These are phyloP conservation scores for Sinocyclocheilus anshuiensis DNA, from an alignment of 2,113 vertebrate species.

Conservation along the genomic window DNA sequence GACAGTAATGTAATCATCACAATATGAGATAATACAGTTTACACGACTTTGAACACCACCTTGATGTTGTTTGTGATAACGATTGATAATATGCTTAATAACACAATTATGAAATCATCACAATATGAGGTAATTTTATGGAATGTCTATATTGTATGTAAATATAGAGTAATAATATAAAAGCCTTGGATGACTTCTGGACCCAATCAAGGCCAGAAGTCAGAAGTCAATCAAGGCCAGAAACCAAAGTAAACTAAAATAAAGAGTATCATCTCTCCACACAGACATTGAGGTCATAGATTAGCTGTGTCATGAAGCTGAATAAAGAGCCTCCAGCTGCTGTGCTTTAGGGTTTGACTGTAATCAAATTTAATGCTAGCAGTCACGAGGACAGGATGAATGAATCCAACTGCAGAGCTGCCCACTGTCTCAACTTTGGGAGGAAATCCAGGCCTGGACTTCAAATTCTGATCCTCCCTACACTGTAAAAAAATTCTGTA, in stretches of 20 bases:
- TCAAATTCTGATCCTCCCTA: not conserved
- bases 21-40: not conserved
- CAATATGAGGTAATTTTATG: not conserved
- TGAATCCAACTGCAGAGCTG: not conserved
- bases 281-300: not conserved
- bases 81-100: not conserved
- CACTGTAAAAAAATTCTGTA: no score
- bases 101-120: not conserved
- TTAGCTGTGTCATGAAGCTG: conserved; percentile 13
- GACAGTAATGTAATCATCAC: not conserved
- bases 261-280: not conserved
- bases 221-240: no score
- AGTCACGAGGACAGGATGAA: conserved; percentile 38
- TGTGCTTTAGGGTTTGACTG: conserved; percentile 16
- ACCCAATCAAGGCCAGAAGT: not conserved
- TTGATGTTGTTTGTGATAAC: not conserved
- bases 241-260: not conserved
- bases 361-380: conserved; percentile 37
- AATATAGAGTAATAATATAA: not conserved
- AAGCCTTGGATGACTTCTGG: not conserved
- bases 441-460: not conserved
- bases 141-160: not conserved
- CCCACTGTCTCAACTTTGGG: not conserved
- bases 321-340: not conserved
- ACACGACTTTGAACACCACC: not conserved